Conservation (phyloP, 2,888 invertebrate species). For the Volucella bombylans region DNA sequence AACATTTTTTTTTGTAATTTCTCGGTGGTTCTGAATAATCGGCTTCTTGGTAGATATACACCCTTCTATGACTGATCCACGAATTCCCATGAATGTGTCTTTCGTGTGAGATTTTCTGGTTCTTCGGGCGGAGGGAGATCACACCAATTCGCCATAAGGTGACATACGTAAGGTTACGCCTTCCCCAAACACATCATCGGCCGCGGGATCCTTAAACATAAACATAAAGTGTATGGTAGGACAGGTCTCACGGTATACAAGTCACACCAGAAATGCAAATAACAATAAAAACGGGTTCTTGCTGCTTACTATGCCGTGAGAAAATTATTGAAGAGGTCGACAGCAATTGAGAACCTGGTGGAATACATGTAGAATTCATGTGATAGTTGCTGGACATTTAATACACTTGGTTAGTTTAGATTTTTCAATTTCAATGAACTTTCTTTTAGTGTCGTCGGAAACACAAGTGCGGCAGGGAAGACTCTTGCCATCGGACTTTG, state of each 20-base stretch:
- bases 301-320: slow-evolving; percentile 87
- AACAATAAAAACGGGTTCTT: slow-evolving; percentile 86
- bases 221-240: slow-evolving; percentile 96
- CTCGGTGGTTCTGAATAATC: slow-evolving; percentile 83
- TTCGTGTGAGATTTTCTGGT: slow-evolving; percentile 89
- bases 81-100: slow-evolving; percentile 92
- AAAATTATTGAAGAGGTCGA: slow-evolving; percentile 91
- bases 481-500: slow-evolving; percentile 78
- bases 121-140: slow-evolving; percentile 94
- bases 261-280: slow-evolving; percentile 93
- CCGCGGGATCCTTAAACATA: slow-evolving; percentile 89
- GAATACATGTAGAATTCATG: slow-evolving; percentile 90
- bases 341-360: slow-evolving; percentile 92
- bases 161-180: slow-evolving; percentile 94
- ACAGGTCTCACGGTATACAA: slow-evolving; percentile 96
- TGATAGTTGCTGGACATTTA: slow-evolving; percentile 96
- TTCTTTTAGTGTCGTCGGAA: slow-evolving; percentile 88
- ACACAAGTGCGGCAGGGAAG: slow-evolving; percentile 93
- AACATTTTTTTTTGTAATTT: slow-evolving; percentile 80
- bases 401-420: slow-evolving; percentile 90
- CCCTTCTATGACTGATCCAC: slow-evolving; percentile 93
- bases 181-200: slow-evolving; percentile 90
- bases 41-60: slow-evolving; percentile 95
- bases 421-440: slow-evolving; percentile 85
- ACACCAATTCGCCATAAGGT: slow-evolving; percentile 95